Percentiles rank a stretch among this genome's conserved stretches.
Evolutionary conservation across 2,888 invertebrate genomes (phyloP).

Genomic region (Xylota sylvarum): DNA sequence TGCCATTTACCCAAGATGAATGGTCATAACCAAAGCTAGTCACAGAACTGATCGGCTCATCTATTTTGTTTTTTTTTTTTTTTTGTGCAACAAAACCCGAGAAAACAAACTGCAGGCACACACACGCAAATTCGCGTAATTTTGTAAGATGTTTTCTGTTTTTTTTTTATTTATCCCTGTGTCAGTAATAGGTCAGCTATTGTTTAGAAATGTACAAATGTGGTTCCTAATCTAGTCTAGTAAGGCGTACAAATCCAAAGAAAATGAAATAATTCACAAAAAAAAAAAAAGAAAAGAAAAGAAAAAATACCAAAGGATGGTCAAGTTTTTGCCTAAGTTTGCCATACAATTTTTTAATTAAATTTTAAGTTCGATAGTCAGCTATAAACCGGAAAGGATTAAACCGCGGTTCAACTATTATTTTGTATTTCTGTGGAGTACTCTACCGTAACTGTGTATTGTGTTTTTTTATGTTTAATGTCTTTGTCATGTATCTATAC

Average conservation of each 20-base stretch:
- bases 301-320: slow-evolving; percentile 36
- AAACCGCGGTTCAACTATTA: slow-evolving; percentile 40
- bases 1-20: slow-evolving; percentile 82
- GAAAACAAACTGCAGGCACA: slow-evolving; percentile 28
- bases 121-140: slow-evolving; percentile 42
- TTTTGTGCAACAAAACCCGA: slow-evolving; percentile 44
- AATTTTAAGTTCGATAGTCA: slow-evolving; percentile 38
- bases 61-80: slow-evolving; percentile 32
- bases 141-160: slow-evolving; percentile 56
- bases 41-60: slow-evolving; percentile 55
- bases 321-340: slow-evolving; percentile 35
- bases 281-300: slow-evolving; percentile 33
- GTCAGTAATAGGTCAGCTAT: slow-evolving; percentile 51
- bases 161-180: slow-evolving; percentile 51
- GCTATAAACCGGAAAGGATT: slow-evolving; percentile 26
- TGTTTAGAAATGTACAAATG: slow-evolving; percentile 83
- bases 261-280: slow-evolving; percentile 43
- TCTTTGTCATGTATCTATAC: slow-evolving; percentile 39
- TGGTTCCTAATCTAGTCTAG: slow-evolving; percentile 85
- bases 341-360: slow-evolving; percentile 49
- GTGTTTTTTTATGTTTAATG: slow-evolving; percentile 37
- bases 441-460: slow-evolving; percentile 4
- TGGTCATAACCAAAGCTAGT: slow-evolving; percentile 79
- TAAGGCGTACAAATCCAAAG: slow-evolving; percentile 55
- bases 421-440: slow-evolving; percentile 42